Evolutionary conservation across 2,888 invertebrate species (phyloP).

Genomic region (Pristionchus mayeri): DNA sequence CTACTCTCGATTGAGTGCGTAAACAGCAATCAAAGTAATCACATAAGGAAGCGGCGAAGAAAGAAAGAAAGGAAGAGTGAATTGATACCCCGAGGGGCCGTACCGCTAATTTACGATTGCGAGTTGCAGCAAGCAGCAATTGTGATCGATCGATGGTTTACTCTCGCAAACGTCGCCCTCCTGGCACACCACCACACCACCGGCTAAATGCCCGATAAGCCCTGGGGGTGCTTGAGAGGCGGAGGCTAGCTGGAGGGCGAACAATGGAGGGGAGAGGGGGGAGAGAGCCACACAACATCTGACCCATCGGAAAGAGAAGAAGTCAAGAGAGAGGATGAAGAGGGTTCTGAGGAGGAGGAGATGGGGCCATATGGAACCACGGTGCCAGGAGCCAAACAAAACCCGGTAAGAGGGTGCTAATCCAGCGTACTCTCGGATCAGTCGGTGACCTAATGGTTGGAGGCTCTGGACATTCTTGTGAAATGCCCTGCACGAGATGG

Average conservation of each 20-base stretch:
- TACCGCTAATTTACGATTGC: conserved; percentile 33
- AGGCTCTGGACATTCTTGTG: background rate
- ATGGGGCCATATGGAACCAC: conserved; percentile 23
- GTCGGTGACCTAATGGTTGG: background rate
- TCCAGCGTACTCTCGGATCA: background rate
- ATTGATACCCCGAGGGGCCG: conserved; percentile 28
- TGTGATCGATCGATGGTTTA: background rate
- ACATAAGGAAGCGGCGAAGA: conserved; percentile 6
- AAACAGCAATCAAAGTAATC: conserved; percentile 24
- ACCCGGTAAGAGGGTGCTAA: background rate
- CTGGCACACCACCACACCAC: background rate
- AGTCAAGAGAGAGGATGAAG: conserved; percentile 34
- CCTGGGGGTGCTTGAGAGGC: conserved; percentile 26
- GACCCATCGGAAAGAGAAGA: conserved; percentile 8
- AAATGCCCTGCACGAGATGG: background rate
- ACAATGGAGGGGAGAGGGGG: background rate
- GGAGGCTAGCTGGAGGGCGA: conserved; percentile 16
- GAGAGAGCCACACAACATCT: conserved; percentile 34
- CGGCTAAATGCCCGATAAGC: conserved; percentile 30
- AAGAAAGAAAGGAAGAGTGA: conserved; percentile 1
- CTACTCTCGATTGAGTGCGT: background rate
- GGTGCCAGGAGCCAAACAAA: conserved; percentile 32
- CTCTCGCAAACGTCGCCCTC: background rate
- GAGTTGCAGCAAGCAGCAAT: background rate
- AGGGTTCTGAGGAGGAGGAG: background rate